phyloP scores from a whole-genome alignment of 2,797 vertebrate genomes.

The Phataginus tricuspis region DNA sequence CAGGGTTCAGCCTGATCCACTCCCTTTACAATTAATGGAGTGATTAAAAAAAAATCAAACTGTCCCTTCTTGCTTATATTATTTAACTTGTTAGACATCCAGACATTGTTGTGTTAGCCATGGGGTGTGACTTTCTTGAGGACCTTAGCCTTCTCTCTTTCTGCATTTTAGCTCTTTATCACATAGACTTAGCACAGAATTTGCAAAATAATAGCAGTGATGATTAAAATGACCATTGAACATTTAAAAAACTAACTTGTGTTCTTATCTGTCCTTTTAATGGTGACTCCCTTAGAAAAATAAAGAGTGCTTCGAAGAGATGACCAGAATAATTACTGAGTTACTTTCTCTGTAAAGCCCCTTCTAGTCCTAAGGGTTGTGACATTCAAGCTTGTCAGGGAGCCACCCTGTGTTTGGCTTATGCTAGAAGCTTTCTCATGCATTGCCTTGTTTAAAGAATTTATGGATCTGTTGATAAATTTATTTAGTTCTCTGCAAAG shows the following conservation, averaged over 20 bases:
- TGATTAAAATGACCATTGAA: background rate
- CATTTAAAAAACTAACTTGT: background rate
- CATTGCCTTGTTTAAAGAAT: background rate
- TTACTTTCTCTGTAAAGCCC: background rate
- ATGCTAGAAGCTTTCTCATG: background rate
- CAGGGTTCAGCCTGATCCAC: background rate
- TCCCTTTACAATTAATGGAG: background rate
- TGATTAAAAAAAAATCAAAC: background rate
- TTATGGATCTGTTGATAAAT: background rate
- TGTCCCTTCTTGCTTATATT: background rate
- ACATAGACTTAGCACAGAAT: background rate
- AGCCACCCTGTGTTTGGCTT: rapidly evolving
- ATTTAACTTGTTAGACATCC: background rate
- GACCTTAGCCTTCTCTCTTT: background rate
- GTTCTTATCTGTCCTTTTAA: background rate
- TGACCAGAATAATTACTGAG: background rate
- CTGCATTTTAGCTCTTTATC: too few species aligned
- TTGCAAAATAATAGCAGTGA: background rate
- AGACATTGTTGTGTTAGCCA: background rate
- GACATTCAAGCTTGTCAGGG: background rate
- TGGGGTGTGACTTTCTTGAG: background rate
- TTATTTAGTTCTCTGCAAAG: background rate
- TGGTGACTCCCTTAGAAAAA: background rate
- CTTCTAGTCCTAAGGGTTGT: background rate
- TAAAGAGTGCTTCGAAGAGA: background rate